These are phyloP conservation scores for Sminthurinus aureus DNA, from an alignment of 2,888 invertebrate species.

Conservation along the genomic window DNA sequence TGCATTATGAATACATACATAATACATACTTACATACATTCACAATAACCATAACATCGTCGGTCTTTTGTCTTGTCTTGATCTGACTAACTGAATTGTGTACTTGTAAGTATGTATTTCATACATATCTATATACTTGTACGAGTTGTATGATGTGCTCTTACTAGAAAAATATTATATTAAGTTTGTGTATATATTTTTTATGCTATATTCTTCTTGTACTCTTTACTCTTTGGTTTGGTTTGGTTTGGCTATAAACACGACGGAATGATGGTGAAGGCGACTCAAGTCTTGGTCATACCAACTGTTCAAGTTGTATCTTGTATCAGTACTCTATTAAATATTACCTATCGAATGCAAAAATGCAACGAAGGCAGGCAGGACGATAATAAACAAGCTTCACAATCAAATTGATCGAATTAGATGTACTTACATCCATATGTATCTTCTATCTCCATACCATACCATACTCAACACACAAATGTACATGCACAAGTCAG, in stretches of 20 bases:
- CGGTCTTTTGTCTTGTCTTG: not conserved
- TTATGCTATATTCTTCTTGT: not conserved
- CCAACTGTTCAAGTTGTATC: conserved; percentile 14
- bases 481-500: too few relatives aligned
- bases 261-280: not conserved
- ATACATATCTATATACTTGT: not conserved
- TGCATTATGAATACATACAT: too few relatives aligned
- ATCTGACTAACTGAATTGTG: not conserved
- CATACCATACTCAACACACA: too few relatives aligned
- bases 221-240: not conserved
- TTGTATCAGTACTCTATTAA: not conserved
- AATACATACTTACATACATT: not conserved
- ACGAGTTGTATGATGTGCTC: not conserved
- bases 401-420: not conserved
- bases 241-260: not conserved
- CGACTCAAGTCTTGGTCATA: not conserved
- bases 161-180: too few relatives aligned
- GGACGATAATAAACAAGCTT: not conserved
- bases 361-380: not conserved
- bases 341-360: not conserved
- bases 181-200: not conserved
- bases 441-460: too few relatives aligned
- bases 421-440: too few relatives aligned
- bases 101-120: not conserved
- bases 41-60: not conserved